phyloP scores from a whole-genome alignment of 37 sponge, comb jelly and placozoan species.

The Halichondria panicea region DNA sequence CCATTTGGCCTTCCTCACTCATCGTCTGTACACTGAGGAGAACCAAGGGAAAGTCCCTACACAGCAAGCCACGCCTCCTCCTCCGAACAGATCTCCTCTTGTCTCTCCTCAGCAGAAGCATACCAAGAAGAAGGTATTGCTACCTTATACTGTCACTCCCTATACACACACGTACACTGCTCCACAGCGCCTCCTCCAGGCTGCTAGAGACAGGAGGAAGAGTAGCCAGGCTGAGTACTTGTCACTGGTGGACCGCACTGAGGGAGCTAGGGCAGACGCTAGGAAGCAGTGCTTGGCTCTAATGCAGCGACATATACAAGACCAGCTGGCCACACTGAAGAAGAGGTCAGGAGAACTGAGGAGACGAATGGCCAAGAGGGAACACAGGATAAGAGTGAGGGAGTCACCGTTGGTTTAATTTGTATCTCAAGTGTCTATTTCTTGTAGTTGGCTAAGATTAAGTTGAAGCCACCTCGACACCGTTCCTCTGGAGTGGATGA shows the following conservation, averaged over 20 bases:
- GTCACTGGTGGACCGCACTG: slow-evolving; percentile 7
- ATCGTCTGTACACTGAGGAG: neutral
- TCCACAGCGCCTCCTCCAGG: neutral
- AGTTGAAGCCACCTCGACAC: slow-evolving; percentile 31
- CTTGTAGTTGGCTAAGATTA: slow-evolving; percentile 6
- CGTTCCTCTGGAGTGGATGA: slow-evolving; percentile 19
- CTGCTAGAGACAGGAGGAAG: neutral
- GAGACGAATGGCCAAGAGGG: slow-evolving; percentile 3
- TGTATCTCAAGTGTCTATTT: neutral
- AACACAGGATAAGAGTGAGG: neutral
- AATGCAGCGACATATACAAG: slow-evolving; percentile 7
- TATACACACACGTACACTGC: neutral
- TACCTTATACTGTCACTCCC: neutral
- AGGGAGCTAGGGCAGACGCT: neutral
- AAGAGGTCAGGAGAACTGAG: neutral
- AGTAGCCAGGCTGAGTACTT: neutral
- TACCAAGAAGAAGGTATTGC: neutral
- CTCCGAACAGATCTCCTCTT: too few species aligned
- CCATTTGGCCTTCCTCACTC: slow-evolving; percentile 19
- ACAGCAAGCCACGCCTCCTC: neutral
- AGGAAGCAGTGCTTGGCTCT: slow-evolving; percentile 1
- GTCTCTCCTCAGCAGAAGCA: neutral
- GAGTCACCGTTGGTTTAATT: neutral
- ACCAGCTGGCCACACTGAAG: neutral
- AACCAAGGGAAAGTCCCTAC: neutral